Conservation (phyloP, 1,140 invertebrate genomes). For the Nephila pilipes region DNA sequence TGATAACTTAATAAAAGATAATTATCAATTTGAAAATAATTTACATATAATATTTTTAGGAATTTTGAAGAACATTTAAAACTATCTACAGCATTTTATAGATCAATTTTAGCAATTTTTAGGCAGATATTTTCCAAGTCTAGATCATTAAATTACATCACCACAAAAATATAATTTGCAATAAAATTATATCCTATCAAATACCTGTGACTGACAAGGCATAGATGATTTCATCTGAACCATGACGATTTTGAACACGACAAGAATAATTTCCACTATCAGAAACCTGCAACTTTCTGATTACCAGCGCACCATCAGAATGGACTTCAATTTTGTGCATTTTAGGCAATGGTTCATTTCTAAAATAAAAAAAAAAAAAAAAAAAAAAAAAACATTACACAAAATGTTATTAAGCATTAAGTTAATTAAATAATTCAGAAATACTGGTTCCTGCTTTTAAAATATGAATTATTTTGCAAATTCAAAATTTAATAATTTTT, state of each 20-base stretch:
- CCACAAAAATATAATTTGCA: background rate
- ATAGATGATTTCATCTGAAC: constrained; percentile 78
- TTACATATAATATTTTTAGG: too few relatives aligned
- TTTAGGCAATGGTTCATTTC: constrained; percentile 71
- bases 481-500: too few relatives aligned
- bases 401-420: constrained; percentile 1
- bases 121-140: too few relatives aligned
- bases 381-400: background rate
- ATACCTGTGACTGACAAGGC: constrained; percentile 77
- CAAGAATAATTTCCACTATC: constrained; percentile 79
- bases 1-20: too few relatives aligned
- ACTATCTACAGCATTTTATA: too few relatives aligned
- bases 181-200: constrained; percentile 41
- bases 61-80: too few relatives aligned
- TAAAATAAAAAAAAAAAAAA: background rate
- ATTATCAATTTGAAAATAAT: too few relatives aligned
- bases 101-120: too few relatives aligned
- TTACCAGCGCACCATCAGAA: constrained; percentile 76
- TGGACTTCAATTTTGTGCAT: constrained; percentile 71
- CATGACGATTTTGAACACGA: constrained; percentile 78
- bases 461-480: too few relatives aligned
- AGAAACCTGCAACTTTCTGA: constrained; percentile 76
- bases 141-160: background rate
- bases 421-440: background rate
- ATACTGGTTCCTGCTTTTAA: too few relatives aligned